Base-by-base conservation (phyloP, 2,888 invertebrate genomes). In the Ochropleura leucogaster region DNA sequence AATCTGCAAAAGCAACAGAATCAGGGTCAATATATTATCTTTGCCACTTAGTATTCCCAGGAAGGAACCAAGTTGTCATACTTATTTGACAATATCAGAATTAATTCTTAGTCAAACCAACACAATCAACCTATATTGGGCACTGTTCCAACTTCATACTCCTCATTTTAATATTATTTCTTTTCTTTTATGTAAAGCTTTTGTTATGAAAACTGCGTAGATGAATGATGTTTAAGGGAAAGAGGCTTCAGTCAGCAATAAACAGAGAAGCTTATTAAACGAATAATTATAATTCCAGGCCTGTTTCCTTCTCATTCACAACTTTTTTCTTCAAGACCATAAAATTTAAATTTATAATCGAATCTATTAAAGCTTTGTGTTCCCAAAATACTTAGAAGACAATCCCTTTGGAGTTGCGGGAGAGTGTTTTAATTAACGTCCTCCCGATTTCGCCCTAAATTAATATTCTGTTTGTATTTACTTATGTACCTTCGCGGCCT, bases 261-360 rank as follows among this genome's bases (percentile, higher is more conserved):
- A 76, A 67, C 59, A n/a, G 42, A 14, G 3, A 7, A 46, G 0
- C 40, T 59, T 78, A 59, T 53, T 64, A 44, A 59, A 64, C 40
- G 16, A 74, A 72, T 72, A 47, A 74, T 78, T 72, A 59, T 70
- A 30, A 80, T 72, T 64, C 69, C 40, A 53, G 62, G 71, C 16
- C 46, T 74, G 71, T 73, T 77, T 74, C 70, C 70, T 67, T 72
- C 64, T 76, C 68, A 76, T 84, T 68, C 74, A 79, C 72, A 76
- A 85, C 77, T 88, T 88, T 89, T 30, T 88, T 87, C 81, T 80
- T 76, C 70, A 66, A 79, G 81, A 53, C 77, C 62, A 67, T 80
- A 66, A 77, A 83, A 89, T 88, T 88, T 89, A 83, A 86, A 87
- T 88, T 87, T 87, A 84, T 87, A 88, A 89, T 87, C 79, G 79